Evolutionary conservation across 2,888 invertebrate species (phyloP).

Genomic region (Hecatera dysodea): DNA sequence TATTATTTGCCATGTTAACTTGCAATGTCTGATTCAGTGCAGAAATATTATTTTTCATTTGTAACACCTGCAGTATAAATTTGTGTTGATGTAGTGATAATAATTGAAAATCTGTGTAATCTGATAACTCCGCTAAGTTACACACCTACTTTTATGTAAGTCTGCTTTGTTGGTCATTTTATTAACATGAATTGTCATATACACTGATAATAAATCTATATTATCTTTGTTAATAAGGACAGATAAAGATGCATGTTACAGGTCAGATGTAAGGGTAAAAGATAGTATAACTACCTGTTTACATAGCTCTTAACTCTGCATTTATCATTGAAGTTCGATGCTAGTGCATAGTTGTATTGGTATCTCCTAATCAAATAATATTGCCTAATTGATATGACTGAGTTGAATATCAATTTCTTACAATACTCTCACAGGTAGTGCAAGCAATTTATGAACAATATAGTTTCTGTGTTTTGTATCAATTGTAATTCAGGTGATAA

Average conservation of each 20-base stretch:
- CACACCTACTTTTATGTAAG: not conserved
- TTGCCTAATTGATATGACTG: slow-evolving; percentile 3
- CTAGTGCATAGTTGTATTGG: slow-evolving; percentile 36
- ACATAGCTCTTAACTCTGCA: slow-evolving; percentile 45
- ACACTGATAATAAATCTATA: slow-evolving; percentile 39
- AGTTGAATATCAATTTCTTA: not conserved
- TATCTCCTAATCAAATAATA: slow-evolving; percentile 52
- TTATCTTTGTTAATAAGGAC: slow-evolving; percentile 50
- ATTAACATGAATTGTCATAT: slow-evolving; percentile 14
- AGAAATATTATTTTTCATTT: not conserved
- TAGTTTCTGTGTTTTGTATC: slow-evolving; percentile 3
- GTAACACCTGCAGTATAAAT: not conserved
- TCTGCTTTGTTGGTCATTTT: slow-evolving; percentile 10
- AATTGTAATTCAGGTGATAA: not conserved
- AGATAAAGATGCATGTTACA: slow-evolving; percentile 41
- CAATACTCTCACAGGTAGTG: not conserved
- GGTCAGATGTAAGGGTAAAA: slow-evolving; percentile 60
- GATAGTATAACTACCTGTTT: slow-evolving; percentile 66
- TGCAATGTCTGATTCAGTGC: not conserved
- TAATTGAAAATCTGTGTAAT: slow-evolving; percentile 24
- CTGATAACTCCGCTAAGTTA: slow-evolving; percentile 28
- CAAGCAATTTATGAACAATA: not conserved
- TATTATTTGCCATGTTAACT: not conserved
- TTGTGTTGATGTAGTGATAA: slow-evolving; percentile 19
- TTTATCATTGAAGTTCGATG: slow-evolving; percentile 40